Evolutionary conservation across 2,113 vertebrate genomes (phyloP), one percentile per base, ranked within the genome.

Genomic region (Illadopsis cleaveri): DNA sequence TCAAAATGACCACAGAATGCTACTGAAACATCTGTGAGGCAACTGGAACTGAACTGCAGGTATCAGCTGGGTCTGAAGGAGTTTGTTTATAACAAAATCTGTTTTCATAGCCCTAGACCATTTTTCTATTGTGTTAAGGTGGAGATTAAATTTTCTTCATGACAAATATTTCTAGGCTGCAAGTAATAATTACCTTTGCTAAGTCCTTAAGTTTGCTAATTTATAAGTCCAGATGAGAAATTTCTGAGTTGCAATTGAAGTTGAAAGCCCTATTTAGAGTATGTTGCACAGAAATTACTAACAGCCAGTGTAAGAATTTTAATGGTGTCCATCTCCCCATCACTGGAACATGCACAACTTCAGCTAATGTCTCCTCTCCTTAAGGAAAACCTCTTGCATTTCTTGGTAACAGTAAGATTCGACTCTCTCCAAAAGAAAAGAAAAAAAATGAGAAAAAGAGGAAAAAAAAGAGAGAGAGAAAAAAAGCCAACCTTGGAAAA

Each of bases 201-300:
- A 89, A 91, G 70, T 58, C 35, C 51, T 78, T 71, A 76, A 38
- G 17, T 83, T 90, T 76, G n/a, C 28, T 68, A 64, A 89, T 93
- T 83, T 82, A 84, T 88, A 79, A 76, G 61, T 56, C 27, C 27
- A 72, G 68, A 61, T 33, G 68, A 68, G 38, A 94, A 69, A 44
- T 82, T 86, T 70, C 57, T 78, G 54, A 77, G 44, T 50, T 79
- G 47, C 18, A 44, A 13, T 44, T 45, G 28, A 76, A 35, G 19
- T 2, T 83, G 54, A 91, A 93, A 66, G 37, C 28, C 33, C 15
- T 56, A 9, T 66, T 58, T 73, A 69, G 51, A 8, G 13, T 44
- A 61, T 2, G 3, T 22, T 76, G 17, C 37, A 71, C 33, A 91
- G 86, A 85, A 81, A 82, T 35, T 42, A 73, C 28, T n/a, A 88